phyloP scores from a whole-genome alignment of 2,888 invertebrate genomes.

The Octodonta nipae region DNA sequence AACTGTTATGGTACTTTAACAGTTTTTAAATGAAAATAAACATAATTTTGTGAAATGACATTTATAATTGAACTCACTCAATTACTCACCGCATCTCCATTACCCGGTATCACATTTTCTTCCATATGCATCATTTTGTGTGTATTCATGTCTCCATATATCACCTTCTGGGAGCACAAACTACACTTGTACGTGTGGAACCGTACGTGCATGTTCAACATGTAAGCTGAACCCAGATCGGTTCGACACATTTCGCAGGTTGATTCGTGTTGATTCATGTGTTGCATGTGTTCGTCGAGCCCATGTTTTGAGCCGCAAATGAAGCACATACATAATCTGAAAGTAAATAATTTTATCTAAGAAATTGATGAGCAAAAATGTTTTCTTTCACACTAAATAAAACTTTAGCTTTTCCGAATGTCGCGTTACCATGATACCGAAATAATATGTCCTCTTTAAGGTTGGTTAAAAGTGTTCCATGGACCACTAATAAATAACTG shows the following conservation, averaged over 20 bases:
- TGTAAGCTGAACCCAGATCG: constrained; percentile 15
- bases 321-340: constrained; percentile 11
- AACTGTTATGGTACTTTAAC: no score
- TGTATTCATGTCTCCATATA: constrained; percentile 5
- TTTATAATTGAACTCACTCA: no score
- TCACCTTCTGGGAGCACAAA: constrained; percentile 8
- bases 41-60: no score
- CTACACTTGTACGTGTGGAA: constrained; percentile 9
- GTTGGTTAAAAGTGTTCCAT: no score
- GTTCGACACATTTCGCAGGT: constrained; percentile 11
- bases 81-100: no score
- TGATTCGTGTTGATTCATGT: constrained; percentile 15
- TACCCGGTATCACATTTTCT: no score
- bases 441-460: no score
- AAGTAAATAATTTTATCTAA: constrained; percentile 2
- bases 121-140: constrained; percentile 8
- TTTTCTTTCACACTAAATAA: no score
- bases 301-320: constrained; percentile 10
- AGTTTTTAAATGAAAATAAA: no score
- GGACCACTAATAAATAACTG: no score
- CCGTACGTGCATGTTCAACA: constrained; percentile 16
- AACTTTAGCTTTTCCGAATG: no score
- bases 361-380: not conserved
- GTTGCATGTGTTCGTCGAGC: constrained; percentile 10
- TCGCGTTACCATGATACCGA: no score